These are phyloP conservation scores for Serranus cabrilla DNA, from an alignment of 2,797 vertebrate genomes.

Conservation along the genomic window DNA sequence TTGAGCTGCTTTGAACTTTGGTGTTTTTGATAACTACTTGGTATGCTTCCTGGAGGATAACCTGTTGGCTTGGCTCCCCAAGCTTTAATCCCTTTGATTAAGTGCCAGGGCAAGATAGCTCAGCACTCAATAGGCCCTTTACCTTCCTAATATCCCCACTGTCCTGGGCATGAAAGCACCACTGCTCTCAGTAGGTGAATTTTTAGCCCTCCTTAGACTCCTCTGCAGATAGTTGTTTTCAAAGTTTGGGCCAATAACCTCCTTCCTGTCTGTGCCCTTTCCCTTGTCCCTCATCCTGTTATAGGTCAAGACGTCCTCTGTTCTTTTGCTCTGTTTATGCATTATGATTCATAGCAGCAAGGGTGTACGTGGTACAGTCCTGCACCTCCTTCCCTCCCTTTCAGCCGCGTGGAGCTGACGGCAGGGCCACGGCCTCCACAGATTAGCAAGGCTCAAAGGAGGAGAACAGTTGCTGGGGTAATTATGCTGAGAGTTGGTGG, in stretches of 20 bases:
- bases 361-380: slow-evolving; percentile 61
- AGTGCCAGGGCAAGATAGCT: slow-evolving; percentile 97
- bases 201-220: slow-evolving; percentile 83
- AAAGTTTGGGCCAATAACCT: slow-evolving; percentile 77
- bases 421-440: slow-evolving; percentile 61
- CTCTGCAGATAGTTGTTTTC: slow-evolving; percentile 85
- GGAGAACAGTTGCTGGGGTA: slow-evolving; percentile 63
- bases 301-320: slow-evolving; percentile 81
- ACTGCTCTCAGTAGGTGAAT: slow-evolving; percentile 86
- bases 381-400: slow-evolving; percentile 46
- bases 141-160: slow-evolving; percentile 89
- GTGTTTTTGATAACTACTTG: slow-evolving; percentile 99
- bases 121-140: slow-evolving; percentile 87
- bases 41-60: slow-evolving; percentile 99
- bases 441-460: slow-evolving; percentile 67
- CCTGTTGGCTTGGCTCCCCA: slow-evolving; percentile 98
- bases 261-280: slow-evolving; percentile 72
- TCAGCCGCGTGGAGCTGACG: slow-evolving; percentile 50
- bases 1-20: slow-evolving; percentile 99
- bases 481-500: slow-evolving; percentile 59
- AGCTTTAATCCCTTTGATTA: slow-evolving; percentile 99
- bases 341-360: slow-evolving; percentile 71
- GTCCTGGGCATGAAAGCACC: slow-evolving; percentile 90
- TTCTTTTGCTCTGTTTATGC: slow-evolving; percentile 78
- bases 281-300: slow-evolving; percentile 77